Evolutionary conservation across 2,113 vertebrate species (phyloP).

Genomic region (Esox niger): DNA sequence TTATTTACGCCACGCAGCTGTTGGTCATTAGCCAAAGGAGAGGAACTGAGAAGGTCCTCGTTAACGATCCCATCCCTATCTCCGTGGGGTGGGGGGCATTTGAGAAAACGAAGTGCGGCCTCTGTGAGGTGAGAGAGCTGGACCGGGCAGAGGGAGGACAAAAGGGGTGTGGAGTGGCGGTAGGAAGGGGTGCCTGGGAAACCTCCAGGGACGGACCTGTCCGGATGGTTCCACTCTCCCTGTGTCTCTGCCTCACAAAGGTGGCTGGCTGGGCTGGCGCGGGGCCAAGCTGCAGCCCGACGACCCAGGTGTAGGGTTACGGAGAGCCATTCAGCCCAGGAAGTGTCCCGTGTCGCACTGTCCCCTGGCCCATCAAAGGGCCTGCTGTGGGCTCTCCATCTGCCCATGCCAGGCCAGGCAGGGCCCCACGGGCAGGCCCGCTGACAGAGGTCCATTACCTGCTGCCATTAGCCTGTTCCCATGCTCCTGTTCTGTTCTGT

Average conservation of each 20-base stretch:
- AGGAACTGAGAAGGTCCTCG: too few species aligned
- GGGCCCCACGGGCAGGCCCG: too few species aligned
- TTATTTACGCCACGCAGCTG: too few species aligned
- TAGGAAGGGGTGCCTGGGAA: background rate
- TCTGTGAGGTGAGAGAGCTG: background rate
- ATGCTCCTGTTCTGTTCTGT: constrained; percentile 10
- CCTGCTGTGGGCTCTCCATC: constrained; percentile 34
- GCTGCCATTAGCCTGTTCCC: too few species aligned
- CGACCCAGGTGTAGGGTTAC: background rate
- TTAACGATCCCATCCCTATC: too few species aligned
- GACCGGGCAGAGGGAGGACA: background rate
- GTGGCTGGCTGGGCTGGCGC: background rate
- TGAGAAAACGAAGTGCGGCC: too few species aligned
- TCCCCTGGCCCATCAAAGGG: constrained; percentile 42
- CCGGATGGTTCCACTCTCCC: background rate
- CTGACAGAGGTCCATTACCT: too few species aligned
- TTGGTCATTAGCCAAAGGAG: too few species aligned
- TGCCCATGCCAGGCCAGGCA: too few species aligned
- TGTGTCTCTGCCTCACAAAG: background rate
- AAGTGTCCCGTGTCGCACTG: constrained; percentile 36
- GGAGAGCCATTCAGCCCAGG: background rate
- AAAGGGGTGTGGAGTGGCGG: background rate
- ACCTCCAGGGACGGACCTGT: background rate
- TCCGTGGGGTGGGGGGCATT: too few species aligned
- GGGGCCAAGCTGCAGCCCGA: background rate